Conservation (phyloP, 2,797 vertebrate species). For the Salmo trutta region DNA sequence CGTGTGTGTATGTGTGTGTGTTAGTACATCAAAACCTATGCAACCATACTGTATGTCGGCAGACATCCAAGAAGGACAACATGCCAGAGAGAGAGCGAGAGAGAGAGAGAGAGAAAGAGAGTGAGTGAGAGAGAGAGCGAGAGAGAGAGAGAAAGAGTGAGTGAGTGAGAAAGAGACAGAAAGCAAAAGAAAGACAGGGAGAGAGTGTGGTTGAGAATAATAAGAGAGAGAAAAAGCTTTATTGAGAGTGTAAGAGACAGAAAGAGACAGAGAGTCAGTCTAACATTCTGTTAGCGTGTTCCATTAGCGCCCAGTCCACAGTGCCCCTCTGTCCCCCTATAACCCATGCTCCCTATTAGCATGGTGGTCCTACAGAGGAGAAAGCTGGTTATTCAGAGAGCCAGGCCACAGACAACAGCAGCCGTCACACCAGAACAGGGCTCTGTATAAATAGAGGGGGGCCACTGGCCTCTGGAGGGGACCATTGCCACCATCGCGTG, state of each 20-base stretch:
- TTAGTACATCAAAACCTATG: no score
- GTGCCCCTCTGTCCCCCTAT: neutral
- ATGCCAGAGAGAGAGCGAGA: neutral
- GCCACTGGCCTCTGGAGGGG: neutral
- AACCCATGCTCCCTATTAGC: neutral
- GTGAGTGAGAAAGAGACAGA: neutral
- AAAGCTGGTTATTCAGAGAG: constrained; percentile 2
- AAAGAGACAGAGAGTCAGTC: constrained; percentile 20
- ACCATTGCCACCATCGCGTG: neutral
- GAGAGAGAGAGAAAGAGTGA: neutral
- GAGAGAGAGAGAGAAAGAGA: neutral
- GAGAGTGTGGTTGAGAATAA: no score
- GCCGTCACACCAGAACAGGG: neutral
- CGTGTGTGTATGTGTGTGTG: constrained; percentile 13
- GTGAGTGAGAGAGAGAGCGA: neutral
- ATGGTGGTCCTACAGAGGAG: constrained; percentile 11
- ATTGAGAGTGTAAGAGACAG: constrained; percentile 4
- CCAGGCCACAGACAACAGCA: neutral
- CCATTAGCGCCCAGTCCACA: neutral
- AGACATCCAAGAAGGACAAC: neutral
- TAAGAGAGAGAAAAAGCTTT: neutral
- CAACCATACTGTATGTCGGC: no score
- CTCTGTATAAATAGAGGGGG: neutral
- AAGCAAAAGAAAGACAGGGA: neutral
- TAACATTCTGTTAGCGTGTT: neutral